These are phyloP conservation scores for Diplodus sargus DNA, from an alignment of 2,797 vertebrate genomes.

Conservation along the genomic window DNA sequence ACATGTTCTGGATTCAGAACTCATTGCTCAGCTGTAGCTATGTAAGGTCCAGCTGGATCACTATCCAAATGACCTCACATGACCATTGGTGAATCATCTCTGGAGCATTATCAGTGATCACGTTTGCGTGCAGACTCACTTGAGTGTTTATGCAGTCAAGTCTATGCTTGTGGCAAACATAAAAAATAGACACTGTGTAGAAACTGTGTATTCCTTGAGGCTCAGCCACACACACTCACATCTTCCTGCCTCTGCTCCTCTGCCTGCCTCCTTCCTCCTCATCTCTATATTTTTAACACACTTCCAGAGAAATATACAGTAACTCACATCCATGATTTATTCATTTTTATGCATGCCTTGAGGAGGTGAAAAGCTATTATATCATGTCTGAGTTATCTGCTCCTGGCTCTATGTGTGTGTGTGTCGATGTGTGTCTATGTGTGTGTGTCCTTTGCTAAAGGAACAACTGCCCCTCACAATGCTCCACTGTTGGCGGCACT, in stretches of 20 bases:
- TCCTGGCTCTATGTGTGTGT: conserved; percentile 23
- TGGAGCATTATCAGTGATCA: conserved; percentile 23
- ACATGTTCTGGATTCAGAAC: conserved; percentile 67
- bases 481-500: conserved; percentile 51
- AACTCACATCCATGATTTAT: conserved; percentile 62
- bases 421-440: conserved; percentile 16
- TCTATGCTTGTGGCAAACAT: too few relatives aligned
- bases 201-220: conserved; percentile 10
- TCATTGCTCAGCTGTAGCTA: conserved; percentile 76
- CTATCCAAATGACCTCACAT: conserved; percentile 49
- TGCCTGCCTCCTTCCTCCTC: conserved; percentile 43
- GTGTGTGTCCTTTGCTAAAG: conserved; percentile 34
- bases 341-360: conserved; percentile 46
- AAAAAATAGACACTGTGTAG: background rate
- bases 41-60: conserved; percentile 72
- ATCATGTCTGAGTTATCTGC: conserved; percentile 58
- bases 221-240: conserved; percentile 14
- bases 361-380: conserved; percentile 58
- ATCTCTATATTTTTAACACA: conserved; percentile 49
- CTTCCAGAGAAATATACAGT: conserved; percentile 51
- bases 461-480: conserved; percentile 60
- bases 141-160: background rate
- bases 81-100: conserved; percentile 40
- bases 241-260: conserved; percentile 3
- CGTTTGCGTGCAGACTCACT: conserved; percentile 4